phyloP scores from a whole-genome alignment of 1,140 invertebrate genomes.

The Teleogryllus occipitalis region DNA sequence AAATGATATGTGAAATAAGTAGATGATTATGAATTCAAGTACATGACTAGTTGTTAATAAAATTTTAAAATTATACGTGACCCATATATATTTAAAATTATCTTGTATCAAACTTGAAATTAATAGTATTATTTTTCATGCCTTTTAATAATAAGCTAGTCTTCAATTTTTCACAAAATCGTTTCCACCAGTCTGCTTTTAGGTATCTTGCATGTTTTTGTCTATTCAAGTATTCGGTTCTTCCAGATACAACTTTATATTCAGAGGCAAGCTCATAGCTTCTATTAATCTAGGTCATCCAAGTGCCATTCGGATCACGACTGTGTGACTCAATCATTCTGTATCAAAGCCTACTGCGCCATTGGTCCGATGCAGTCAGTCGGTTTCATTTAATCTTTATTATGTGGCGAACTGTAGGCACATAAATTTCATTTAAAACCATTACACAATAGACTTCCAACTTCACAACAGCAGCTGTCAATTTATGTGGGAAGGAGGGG shows the following conservation, averaged over 20 bases:
- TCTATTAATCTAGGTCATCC: not conserved
- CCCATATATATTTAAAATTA: no score
- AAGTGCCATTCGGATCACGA: not conserved
- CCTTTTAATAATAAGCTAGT: no score
- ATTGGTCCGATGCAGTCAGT: constrained; percentile 3
- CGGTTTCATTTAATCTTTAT: constrained; percentile 5
- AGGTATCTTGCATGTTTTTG: no score
- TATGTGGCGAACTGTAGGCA: not conserved
- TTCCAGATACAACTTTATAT: not conserved
- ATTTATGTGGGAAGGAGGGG: not conserved
- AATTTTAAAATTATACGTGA: no score
- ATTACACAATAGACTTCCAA: constrained; percentile 5
- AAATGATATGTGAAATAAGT: no score
- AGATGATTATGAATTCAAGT: no score
- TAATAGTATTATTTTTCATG: no score
- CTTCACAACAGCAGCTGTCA: not conserved
- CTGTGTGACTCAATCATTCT: not conserved
- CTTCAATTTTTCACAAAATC: no score
- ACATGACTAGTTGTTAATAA: no score
- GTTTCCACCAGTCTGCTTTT: no score
- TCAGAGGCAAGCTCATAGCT: not conserved
- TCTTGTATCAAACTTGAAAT: no score
- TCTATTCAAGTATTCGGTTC: no score
- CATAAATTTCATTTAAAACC: constrained; percentile 6
- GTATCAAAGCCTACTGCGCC: not conserved